A percentile compares a stretch with the other conserved stretches of the same genome.
phyloP scores from a whole-genome alignment of 2,113 vertebrate genomes.

The Bufo gargarizans region DNA sequence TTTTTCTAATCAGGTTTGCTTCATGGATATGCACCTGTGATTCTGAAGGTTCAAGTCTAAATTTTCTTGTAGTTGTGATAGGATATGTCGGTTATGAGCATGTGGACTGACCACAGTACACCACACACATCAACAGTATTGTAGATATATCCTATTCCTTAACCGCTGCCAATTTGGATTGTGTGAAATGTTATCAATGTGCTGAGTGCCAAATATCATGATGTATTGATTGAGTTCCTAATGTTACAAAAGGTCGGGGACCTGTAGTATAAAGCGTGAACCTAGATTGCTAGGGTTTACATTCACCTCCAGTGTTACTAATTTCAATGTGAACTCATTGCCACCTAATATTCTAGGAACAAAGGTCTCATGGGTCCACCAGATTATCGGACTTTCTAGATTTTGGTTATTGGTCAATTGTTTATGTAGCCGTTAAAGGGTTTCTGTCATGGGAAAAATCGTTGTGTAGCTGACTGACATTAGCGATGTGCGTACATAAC shows the following conservation, averaged over 20 bases:
- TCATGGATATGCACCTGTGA: too few relatives aligned
- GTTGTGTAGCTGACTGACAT: too few relatives aligned
- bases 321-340: neutral
- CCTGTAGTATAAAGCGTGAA: neutral
- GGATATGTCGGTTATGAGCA: neutral
- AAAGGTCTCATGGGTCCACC: too few relatives aligned
- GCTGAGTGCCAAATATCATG: neutral
- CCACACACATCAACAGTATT: neutral
- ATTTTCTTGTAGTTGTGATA: too few relatives aligned
- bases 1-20: too few relatives aligned
- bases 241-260: neutral
- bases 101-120: neutral
- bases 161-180: neutral
- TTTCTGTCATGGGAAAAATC: too few relatives aligned
- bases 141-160: neutral
- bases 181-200: neutral
- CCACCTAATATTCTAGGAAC: neutral
- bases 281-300: too few relatives aligned
- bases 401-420: too few relatives aligned
- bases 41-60: too few relatives aligned
- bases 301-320: too few relatives aligned
- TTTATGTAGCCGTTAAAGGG: neutral
- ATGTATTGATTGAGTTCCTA: neutral
- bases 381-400: neutral
- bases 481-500: too few relatives aligned